Percentiles rank a stretch among this genome's conserved stretches.
phyloP scores from a whole-genome alignment of 2,888 invertebrate species.

The Cordilura impudica region DNA sequence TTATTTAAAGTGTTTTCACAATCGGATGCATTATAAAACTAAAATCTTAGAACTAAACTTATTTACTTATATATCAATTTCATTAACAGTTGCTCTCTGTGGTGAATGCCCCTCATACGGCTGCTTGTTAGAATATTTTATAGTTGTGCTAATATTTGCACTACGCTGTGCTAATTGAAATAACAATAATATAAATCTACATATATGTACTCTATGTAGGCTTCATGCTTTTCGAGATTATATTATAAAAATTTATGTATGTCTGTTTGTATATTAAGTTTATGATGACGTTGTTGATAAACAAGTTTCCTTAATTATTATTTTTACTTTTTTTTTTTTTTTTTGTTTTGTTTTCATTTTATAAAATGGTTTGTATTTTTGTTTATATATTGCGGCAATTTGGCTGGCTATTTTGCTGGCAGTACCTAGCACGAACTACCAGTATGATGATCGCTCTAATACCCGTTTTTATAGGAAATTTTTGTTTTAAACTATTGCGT shows the following conservation, averaged over 20 bases:
- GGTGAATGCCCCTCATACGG: no score
- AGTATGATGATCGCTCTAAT: constrained; percentile 23
- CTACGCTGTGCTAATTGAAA: constrained; percentile 51
- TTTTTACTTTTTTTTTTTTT: constrained; percentile 33
- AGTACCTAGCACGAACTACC: constrained; percentile 47
- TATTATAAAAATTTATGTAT: not conserved
- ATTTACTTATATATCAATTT: no score
- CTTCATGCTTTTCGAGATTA: not conserved
- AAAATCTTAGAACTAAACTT: no score
- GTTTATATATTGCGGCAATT: not conserved
- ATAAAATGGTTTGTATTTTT: constrained; percentile 9
- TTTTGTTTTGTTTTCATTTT: constrained; percentile 41
- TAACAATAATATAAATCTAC: constrained; percentile 48
- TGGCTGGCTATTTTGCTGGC: constrained; percentile 26
- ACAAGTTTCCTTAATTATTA: constrained; percentile 59
- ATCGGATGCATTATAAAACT: no score
- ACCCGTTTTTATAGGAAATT: not conserved
- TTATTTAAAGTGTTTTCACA: no score
- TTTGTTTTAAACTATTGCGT: not conserved
- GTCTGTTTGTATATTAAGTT: not conserved
- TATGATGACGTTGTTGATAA: constrained; percentile 42
- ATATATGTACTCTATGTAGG: constrained; percentile 11
- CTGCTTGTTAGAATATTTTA: constrained; percentile 32
- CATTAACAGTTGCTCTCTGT: no score
- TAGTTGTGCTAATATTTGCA: constrained; percentile 54